Conservation (phyloP, 92 coral and sea anemone species). For the Phenganax subtilis region DNA sequence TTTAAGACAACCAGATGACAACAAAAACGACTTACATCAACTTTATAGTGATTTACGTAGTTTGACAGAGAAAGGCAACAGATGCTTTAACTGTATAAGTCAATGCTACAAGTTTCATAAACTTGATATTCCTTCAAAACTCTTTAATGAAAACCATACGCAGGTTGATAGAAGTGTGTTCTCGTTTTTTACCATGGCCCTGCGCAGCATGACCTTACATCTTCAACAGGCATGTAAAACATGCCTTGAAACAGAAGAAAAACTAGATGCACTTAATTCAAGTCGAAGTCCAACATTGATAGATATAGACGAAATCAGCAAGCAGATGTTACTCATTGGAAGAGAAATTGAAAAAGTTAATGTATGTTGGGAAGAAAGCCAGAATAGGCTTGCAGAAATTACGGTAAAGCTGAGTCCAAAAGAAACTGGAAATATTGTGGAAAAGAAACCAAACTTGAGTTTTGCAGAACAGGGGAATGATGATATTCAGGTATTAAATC, state of each 20-base stretch:
- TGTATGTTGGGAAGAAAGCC: constrained; percentile 76
- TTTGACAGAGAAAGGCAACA: background rate
- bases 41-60: background rate
- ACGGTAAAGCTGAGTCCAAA: constrained; percentile 15
- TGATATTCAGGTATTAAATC: constrained; percentile 22
- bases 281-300: background rate
- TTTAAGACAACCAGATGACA: background rate
- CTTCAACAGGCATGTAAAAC: constrained; percentile 64
- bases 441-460: constrained; percentile 5
- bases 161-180: background rate
- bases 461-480: constrained; percentile 16
- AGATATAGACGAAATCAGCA: constrained; percentile 42
- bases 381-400: constrained; percentile 39
- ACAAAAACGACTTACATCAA: background rate
- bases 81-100: background rate
- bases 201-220: constrained; percentile 80
- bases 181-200: constrained; percentile 49
- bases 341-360: constrained; percentile 60
- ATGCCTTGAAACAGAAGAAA: constrained; percentile 48
- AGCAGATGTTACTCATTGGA: constrained; percentile 46
- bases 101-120: constrained; percentile 29
- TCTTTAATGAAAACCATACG: background rate
- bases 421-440: constrained; percentile 9
- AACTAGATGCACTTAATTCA: constrained; percentile 29
- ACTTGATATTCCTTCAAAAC: constrained; percentile 6